Percentiles rank a stretch among this genome's conserved stretches.
Evolutionary conservation across 1,140 invertebrate genomes (phyloP).

Genomic region (Bombus affinis): DNA sequence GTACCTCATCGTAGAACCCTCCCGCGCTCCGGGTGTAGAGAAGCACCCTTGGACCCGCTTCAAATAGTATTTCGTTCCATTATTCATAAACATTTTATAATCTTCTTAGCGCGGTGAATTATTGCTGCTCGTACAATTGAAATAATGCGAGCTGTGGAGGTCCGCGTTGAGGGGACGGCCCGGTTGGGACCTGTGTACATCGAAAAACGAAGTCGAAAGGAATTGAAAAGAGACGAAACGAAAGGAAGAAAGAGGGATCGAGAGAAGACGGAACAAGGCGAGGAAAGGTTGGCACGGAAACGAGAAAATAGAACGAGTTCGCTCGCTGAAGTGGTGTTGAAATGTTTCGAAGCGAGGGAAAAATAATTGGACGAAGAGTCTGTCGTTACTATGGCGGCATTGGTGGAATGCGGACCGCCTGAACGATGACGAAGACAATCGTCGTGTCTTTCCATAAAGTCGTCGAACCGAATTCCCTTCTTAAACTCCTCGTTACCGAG

Average conservation of each 20-base stretch:
- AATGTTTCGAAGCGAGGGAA: conserved; percentile 78
- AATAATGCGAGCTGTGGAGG: conserved; percentile 66
- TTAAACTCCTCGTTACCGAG: conserved; percentile 72
- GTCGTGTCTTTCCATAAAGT: conserved; percentile 51
- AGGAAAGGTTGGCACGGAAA: conserved; percentile 63
- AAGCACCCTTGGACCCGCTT: conserved; percentile 32
- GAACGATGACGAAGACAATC: conserved; percentile 54
- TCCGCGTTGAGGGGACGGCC: conserved; percentile 27
- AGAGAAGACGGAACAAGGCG: conserved; percentile 35
- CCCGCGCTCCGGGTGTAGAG: conserved; percentile 22
- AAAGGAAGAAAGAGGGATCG: conserved; percentile 10
- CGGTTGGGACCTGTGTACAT: conserved; percentile 32
- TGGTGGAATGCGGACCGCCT: conserved; percentile 62
- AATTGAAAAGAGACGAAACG: conserved; percentile 29
- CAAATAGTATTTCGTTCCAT: conserved; percentile 76
- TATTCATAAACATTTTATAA: conserved; percentile 81
- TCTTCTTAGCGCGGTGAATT: conserved; percentile 78
- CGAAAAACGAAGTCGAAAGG: conserved; percentile 35
- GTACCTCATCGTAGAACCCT: conserved; percentile 41
- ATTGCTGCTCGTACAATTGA: conserved; percentile 75
- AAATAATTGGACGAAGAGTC: conserved; percentile 80
- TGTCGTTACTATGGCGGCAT: conserved; percentile 72
- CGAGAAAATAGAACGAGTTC: conserved; percentile 73
- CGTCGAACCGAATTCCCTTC: conserved; percentile 57
- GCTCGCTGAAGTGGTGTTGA: conserved; percentile 75